Conservation (phyloP, 2,797 vertebrate genomes). For the Cossypha heuglini region DNA sequence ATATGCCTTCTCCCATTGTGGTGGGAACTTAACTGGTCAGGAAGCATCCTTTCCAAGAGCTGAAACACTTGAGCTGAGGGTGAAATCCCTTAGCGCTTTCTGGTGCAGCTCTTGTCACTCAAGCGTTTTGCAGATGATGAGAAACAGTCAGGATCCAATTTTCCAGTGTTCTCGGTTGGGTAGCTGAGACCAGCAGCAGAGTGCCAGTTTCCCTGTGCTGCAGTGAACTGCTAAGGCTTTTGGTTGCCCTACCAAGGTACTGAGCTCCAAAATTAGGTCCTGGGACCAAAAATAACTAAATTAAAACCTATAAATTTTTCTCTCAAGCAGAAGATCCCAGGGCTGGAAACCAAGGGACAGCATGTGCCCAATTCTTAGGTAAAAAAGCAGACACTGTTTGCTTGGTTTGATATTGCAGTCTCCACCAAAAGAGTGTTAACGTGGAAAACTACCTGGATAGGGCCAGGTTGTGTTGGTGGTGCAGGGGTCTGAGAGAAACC, state of each 20-base stretch:
- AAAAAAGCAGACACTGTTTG: neutral
- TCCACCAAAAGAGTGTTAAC: neutral
- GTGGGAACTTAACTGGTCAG: neutral
- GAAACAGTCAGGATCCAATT: neutral
- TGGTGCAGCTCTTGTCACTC: neutral
- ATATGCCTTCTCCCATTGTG: accelerated
- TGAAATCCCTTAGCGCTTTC: neutral
- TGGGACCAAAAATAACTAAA: slow-evolving; percentile 39
- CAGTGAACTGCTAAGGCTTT: neutral
- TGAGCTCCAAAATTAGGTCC: slow-evolving; percentile 54
- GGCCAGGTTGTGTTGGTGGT: accelerated
- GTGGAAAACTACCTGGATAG: neutral
- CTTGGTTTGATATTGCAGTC: neutral
- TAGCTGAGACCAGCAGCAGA: neutral
- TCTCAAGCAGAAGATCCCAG: slow-evolving; percentile 41
- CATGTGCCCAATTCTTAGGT: slow-evolving; percentile 1
- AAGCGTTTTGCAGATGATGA: neutral
- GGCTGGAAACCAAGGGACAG: slow-evolving; percentile 29
- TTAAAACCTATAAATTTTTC: slow-evolving; percentile 46
- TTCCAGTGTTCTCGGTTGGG: accelerated
- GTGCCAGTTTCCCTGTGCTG: neutral
- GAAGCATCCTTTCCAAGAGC: neutral
- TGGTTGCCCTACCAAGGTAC: slow-evolving; percentile 22
- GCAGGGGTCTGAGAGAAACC: neutral
- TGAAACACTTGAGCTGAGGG: neutral